These are phyloP conservation scores for Eremobia ochroleuca DNA, from an alignment of 2,888 invertebrate species.

Conservation along the genomic window DNA sequence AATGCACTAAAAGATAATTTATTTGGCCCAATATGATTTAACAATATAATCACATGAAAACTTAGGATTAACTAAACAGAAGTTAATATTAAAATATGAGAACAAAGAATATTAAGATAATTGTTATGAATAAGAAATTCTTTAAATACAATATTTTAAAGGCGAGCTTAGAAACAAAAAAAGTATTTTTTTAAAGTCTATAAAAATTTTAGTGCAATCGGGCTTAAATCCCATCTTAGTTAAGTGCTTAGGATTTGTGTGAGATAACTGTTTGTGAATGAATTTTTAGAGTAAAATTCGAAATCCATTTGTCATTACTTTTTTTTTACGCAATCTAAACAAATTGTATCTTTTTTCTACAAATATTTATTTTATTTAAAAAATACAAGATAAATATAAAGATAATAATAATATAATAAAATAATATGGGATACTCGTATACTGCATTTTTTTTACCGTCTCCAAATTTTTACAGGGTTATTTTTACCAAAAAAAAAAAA, in stretches of 20 bases:
- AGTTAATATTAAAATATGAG: slow-evolving; percentile 14
- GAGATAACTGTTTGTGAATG: slow-evolving; percentile 13
- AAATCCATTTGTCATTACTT: slow-evolving; percentile 25
- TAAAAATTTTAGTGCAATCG: slow-evolving; percentile 8
- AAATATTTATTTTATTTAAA: slow-evolving; percentile 29
- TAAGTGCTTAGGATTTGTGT: slow-evolving; percentile 12
- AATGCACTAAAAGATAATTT: background rate
- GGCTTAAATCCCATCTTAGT: slow-evolving; percentile 2
- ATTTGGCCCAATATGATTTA: no score
- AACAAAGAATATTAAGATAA: background rate
- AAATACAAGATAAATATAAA: background rate
- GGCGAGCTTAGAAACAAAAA: background rate
- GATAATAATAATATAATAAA: no score
- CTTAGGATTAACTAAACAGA: background rate
- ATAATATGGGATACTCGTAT: no score
- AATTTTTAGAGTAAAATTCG: slow-evolving; percentile 1
- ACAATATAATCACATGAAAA: background rate
- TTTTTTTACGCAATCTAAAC: background rate
- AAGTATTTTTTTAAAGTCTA: background rate
- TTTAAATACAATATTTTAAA: background rate
- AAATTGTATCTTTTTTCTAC: background rate
- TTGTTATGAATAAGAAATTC: slow-evolving; percentile 8
- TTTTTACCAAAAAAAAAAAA: no score
- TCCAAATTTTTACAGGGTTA: no score
- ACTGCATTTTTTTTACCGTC: no score